Evolutionary conservation across 2,797 vertebrate genomes (phyloP).

Genomic region (Coranthus polyacanthus): DNA sequence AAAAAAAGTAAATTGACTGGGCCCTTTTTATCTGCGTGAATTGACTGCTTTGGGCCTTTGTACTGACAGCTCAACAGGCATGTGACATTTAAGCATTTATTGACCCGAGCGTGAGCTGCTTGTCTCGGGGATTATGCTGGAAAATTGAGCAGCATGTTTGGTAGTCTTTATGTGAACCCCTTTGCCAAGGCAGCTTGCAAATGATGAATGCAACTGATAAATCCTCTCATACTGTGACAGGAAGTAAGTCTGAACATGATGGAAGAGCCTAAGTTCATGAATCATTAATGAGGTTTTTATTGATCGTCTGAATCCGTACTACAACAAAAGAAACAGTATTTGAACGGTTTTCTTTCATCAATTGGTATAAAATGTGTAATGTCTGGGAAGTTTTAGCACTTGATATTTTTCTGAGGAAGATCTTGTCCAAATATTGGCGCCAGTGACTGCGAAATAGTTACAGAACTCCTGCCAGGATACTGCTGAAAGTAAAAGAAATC

Average conservation of each 20-base stretch:
- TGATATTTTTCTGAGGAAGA: background rate
- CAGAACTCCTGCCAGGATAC: background rate
- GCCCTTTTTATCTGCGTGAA: constrained; percentile 31
- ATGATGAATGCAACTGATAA: constrained; percentile 38
- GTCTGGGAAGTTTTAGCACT: background rate
- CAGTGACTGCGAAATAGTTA: background rate
- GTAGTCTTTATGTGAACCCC: constrained; percentile 22
- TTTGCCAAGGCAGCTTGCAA: constrained; percentile 37
- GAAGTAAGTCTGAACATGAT: constrained; percentile 59
- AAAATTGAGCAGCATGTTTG: constrained; percentile 43
- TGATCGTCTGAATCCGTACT: constrained; percentile 44
- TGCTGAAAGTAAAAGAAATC: background rate
- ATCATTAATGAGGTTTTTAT: constrained; percentile 77
- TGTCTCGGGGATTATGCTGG: constrained; percentile 52
- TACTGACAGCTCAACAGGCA: constrained; percentile 37
- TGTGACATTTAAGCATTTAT: constrained; percentile 64
- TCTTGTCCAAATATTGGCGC: background rate
- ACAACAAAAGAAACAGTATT: constrained; percentile 11
- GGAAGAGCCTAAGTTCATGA: constrained; percentile 69
- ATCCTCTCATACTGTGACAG: constrained; percentile 45
- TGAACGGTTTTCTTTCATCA: constrained; percentile 16
- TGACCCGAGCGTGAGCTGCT: constrained; percentile 53
- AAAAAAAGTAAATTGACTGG: constrained; percentile 15
- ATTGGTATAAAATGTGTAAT: background rate
- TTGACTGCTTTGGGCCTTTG: constrained; percentile 42